Evolutionary conservation across 2,113 vertebrate genomes (phyloP).

Genomic region (Burhinus oedicnemus): DNA sequence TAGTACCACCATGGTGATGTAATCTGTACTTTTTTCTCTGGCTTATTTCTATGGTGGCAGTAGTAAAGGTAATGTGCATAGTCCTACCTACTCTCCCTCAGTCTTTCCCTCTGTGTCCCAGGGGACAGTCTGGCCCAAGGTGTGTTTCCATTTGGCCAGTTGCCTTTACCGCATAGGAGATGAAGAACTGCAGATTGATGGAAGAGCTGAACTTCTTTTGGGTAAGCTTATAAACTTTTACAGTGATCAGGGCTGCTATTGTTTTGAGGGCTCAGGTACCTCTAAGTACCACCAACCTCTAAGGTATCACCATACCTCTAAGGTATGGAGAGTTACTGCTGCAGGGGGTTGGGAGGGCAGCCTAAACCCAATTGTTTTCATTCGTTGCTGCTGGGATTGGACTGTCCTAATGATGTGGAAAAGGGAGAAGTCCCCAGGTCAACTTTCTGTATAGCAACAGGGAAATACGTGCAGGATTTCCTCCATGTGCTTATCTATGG

Average conservation of each 20-base stretch:
- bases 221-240: not conserved
- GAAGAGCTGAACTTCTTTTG: not conserved
- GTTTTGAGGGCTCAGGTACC: not conserved
- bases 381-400: not conserved
- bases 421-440: not conserved
- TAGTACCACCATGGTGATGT: accelerated
- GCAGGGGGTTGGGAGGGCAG: not conserved
- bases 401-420: not conserved
- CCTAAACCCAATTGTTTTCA: not conserved
- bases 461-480: not conserved
- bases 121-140: not conserved
- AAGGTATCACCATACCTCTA: not conserved
- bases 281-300: no score
- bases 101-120: not conserved
- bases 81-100: not conserved
- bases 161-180: not conserved
- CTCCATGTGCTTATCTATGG: not conserved
- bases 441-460: not conserved
- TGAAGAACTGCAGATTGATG: not conserved
- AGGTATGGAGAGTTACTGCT: not conserved
- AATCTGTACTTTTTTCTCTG: not conserved
- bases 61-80: not conserved
- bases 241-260: not conserved
- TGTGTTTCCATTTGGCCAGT: not conserved
- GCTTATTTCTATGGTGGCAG: not conserved